Conservation (phyloP, 2,888 invertebrate genomes). For the Drosophila subquinaria region DNA sequence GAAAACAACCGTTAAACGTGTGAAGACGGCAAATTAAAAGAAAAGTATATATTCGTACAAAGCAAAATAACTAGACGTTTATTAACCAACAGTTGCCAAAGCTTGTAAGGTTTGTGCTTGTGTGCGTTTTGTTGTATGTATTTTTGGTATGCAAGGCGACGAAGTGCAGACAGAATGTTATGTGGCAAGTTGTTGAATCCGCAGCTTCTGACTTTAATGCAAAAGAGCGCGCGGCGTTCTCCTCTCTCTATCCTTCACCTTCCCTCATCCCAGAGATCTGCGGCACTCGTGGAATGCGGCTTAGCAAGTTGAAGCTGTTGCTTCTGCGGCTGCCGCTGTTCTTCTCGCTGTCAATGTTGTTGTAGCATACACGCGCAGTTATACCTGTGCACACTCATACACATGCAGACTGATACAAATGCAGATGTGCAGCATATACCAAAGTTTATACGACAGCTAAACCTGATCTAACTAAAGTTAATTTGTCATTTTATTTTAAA, state of each 20-base stretch:
- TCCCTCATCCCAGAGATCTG: slow-evolving; percentile 34
- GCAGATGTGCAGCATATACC: slow-evolving; percentile 61
- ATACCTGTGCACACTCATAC: slow-evolving; percentile 16
- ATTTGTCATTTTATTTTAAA: background rate
- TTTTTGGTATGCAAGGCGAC: slow-evolving; percentile 28
- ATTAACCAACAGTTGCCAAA: background rate
- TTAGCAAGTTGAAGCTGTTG: slow-evolving; percentile 66
- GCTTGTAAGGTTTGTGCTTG: background rate
- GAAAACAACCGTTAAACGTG: slow-evolving; percentile 17
- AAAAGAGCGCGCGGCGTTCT: slow-evolving; percentile 45
- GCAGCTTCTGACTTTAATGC: slow-evolving; percentile 34
- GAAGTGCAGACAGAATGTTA: slow-evolving; percentile 35
- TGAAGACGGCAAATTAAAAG: background rate
- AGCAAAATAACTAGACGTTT: background rate
- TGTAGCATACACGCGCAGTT: slow-evolving; percentile 25
- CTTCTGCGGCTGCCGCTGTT: background rate
- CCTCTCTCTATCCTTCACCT: slow-evolving; percentile 25
- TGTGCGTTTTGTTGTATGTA: background rate
- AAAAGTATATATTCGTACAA: background rate
- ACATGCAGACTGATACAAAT: slow-evolving; percentile 32
- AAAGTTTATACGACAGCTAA: background rate
- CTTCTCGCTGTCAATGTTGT: slow-evolving; percentile 17
- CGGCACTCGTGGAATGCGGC: slow-evolving; percentile 70
- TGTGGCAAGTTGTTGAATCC: slow-evolving; percentile 54
- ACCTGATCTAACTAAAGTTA: background rate